Evolutionary conservation across 2,888 invertebrate species (phyloP), one percentile per base, ranked within the genome.

Genomic region (Himalopsyche japonica): DNA sequence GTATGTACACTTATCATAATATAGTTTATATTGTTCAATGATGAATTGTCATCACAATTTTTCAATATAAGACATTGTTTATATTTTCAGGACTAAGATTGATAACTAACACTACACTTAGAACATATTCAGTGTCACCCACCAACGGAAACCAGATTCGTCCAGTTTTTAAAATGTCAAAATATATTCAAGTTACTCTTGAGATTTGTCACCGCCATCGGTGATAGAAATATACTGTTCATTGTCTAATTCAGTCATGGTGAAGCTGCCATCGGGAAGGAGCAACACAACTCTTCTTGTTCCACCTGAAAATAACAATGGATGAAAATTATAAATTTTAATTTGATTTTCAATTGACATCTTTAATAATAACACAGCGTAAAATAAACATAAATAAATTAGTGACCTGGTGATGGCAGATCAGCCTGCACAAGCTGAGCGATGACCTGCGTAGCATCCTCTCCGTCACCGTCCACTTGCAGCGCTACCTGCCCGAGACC

Each of bases 341-440:
- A 24, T 70, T 27, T 0, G 43, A 43, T 43, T 15, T 2, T 0
- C 43, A 3, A 43, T 6, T 12, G 7, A 43, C 15, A 2, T 43
- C 15, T 57, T 6, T 7, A 6, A 5, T 0, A 57, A 20, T 8
- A 7, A 57, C 20, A 57, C 8, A 8, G 20, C 8, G 10, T 20
- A 6, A 15, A 57, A 57, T 57, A 57, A 15, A 57, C 0, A 43
- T 15, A 49, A 47, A n/a, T 18, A 27, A n/a, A 43, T 80, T 18
- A 89, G 89, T 91, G 90, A 96, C 97, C 97, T 88, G 96, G 96
- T 87, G 96, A 95, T 48, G 96, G 96, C 88, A 95, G 94, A 89
- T 96, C 96, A 0, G 97, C 96, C 91, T 96, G 96, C 82, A 97
- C 95, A 83, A 97, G 95, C 91, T 97, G 97, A 86, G 97, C 97